A percentile compares a stretch with the other conserved stretches of the same genome.
phyloP scores from a whole-genome alignment of 2,797 vertebrate species.

The Myoxocephalus aenaeus region DNA sequence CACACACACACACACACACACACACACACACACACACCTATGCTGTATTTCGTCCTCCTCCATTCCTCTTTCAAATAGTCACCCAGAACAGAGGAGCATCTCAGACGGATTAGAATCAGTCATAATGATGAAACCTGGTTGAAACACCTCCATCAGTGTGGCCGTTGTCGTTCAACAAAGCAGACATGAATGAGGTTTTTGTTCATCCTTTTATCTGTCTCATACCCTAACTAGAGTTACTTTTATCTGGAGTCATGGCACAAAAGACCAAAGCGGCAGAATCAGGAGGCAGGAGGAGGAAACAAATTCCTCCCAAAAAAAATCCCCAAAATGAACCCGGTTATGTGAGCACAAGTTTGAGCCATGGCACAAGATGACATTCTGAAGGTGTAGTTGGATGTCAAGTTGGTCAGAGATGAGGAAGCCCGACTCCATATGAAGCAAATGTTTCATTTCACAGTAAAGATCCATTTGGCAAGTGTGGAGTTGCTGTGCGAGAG shows the following conservation, averaged over 20 bases:
- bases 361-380: conserved; percentile 14
- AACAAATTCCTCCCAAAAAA: conserved; percentile 29
- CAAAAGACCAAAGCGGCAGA: conserved; percentile 29
- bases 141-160: conserved; percentile 55
- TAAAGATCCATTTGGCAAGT: conserved; percentile 56
- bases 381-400: conserved; percentile 21
- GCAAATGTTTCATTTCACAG: conserved; percentile 72
- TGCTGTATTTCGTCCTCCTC: conserved; percentile 14
- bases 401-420: conserved; percentile 40
- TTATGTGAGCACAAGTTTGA: conserved; percentile 21
- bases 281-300: conserved; percentile 4
- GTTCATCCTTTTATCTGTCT: conserved; percentile 59
- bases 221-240: conserved; percentile 20
- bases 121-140: conserved; percentile 68
- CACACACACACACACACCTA: conserved; percentile 6
- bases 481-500: conserved; percentile 44
- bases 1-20: conserved; percentile 11
- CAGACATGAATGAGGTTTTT: conserved; percentile 49
- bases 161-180: conserved; percentile 56
- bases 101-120: conserved; percentile 54
- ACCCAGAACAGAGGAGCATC: conserved; percentile 35
- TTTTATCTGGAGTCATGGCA: conserved; percentile 44
- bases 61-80: conserved; percentile 44
- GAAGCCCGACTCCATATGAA: conserved; percentile 32
- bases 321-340: conserved; percentile 23